These are phyloP conservation scores for Drosophila longiperda DNA, from an alignment of 2,888 invertebrate genomes.

Conservation along the genomic window DNA sequence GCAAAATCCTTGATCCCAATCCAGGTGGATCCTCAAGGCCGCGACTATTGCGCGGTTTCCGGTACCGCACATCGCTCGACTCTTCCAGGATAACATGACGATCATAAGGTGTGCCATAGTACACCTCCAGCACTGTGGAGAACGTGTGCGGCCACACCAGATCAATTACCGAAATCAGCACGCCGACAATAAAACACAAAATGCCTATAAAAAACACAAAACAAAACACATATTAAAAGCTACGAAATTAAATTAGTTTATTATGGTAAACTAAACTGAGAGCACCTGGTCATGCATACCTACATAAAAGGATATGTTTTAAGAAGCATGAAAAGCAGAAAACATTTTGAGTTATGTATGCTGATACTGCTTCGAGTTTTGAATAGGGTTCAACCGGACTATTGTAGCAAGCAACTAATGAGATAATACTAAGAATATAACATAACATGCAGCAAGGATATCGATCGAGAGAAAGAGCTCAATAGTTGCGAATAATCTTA, in stretches of 20 bases:
- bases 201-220: constrained; percentile 82
- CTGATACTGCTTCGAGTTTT: no score
- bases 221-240: neutral
- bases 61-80: constrained; percentile 89
- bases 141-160: constrained; percentile 95
- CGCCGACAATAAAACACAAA: constrained; percentile 91
- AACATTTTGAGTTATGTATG: no score
- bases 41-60: constrained; percentile 87
- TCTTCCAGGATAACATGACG: constrained; percentile 96
- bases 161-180: constrained; percentile 92
- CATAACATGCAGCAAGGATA: no score
- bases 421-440: no score
- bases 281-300: no score
- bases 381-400: no score
- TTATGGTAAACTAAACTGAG: neutral
- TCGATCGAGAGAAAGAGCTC: no score
- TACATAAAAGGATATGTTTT: no score
- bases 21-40: constrained; percentile 87
- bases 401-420: no score
- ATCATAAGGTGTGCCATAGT: constrained; percentile 97
- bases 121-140: constrained; percentile 94
- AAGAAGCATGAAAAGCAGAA: no score
- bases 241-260: neutral
- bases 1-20: constrained; percentile 89
- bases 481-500: no score